Conservation (phyloP, 2,888 invertebrate genomes). For the Brassicogethes aeneus region DNA sequence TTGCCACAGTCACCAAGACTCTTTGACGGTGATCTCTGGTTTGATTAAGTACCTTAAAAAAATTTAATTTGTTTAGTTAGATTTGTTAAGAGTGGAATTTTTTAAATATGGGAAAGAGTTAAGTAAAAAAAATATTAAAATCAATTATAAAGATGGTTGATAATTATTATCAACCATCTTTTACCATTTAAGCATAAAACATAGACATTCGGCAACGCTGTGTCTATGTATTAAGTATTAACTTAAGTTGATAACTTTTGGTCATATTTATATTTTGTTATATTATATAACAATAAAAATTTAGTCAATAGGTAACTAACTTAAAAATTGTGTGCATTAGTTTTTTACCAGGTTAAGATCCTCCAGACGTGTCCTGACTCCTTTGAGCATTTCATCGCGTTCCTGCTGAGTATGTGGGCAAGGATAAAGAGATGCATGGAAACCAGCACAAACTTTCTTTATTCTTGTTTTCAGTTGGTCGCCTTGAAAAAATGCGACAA, state of each 20-base stretch:
- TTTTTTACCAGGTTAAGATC: slow-evolving; percentile 75
- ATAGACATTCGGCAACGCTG: too few species aligned
- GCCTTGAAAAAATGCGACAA: slow-evolving; percentile 85
- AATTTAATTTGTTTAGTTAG: not conserved
- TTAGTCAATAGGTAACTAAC: too few species aligned
- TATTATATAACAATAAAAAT: too few species aligned
- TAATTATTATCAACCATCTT: slow-evolving; percentile 1
- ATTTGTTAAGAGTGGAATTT: not conserved
- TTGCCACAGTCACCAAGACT: slow-evolving; percentile 75
- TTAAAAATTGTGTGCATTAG: too few species aligned
- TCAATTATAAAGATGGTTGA: not conserved
- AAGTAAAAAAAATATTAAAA: too few species aligned
- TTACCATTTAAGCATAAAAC: too few species aligned
- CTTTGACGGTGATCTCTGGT: slow-evolving; percentile 82
- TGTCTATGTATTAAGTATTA: too few species aligned
- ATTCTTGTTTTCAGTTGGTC: slow-evolving; percentile 84
- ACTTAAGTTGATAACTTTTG: too few species aligned
- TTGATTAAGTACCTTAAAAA: slow-evolving; percentile 65
- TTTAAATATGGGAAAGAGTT: not conserved
- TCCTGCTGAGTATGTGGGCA: slow-evolving; percentile 82
- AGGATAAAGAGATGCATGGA: slow-evolving; percentile 86
- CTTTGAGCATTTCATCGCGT: slow-evolving; percentile 81
- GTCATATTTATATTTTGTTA: too few species aligned
- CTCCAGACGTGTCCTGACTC: slow-evolving; percentile 81
- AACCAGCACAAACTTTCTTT: slow-evolving; percentile 89